These are phyloP conservation scores for Anagyrus pseudococci DNA, from an alignment of 2,888 invertebrate species.

Conservation along the genomic window DNA sequence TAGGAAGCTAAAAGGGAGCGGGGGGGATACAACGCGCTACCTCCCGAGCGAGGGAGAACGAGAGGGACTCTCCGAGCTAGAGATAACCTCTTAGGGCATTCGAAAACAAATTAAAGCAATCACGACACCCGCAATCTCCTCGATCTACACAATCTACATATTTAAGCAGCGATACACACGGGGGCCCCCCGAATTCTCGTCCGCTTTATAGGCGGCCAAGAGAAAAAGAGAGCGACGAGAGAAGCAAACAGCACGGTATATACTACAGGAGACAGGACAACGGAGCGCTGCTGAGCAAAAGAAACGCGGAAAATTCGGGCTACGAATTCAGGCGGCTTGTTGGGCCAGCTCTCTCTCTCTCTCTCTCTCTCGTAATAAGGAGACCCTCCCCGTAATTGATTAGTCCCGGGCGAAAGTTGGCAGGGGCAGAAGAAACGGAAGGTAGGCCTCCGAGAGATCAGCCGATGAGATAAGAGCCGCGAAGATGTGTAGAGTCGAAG, in stretches of 20 bases:
- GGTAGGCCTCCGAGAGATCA: conserved; percentile 10
- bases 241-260: not conserved
- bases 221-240: too few species aligned
- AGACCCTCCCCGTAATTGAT: conserved; percentile 29
- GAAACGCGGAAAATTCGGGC: conserved; percentile 31
- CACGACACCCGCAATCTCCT: conserved; percentile 26
- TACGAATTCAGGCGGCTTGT: conserved; percentile 33
- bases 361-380: conserved; percentile 30
- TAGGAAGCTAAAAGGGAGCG: too few species aligned
- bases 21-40: too few species aligned
- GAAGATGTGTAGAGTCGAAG: not conserved
- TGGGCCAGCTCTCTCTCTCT: too few species aligned
- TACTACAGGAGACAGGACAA: not conserved
- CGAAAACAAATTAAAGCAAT: conserved; percentile 38
- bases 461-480: conserved; percentile 4
- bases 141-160: conserved; percentile 38
- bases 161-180: conserved; percentile 24
- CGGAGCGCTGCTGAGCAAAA: not conserved
- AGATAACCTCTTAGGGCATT: conserved; percentile 17
- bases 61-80: too few species aligned
- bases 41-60: too few species aligned
- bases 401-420: conserved; percentile 14
- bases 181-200: conserved; percentile 21
- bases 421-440: conserved; percentile 2
- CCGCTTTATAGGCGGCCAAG: not conserved